phyloP scores from a whole-genome alignment of 2,797 vertebrate genomes.

The Rhinatrema bivittatum region DNA sequence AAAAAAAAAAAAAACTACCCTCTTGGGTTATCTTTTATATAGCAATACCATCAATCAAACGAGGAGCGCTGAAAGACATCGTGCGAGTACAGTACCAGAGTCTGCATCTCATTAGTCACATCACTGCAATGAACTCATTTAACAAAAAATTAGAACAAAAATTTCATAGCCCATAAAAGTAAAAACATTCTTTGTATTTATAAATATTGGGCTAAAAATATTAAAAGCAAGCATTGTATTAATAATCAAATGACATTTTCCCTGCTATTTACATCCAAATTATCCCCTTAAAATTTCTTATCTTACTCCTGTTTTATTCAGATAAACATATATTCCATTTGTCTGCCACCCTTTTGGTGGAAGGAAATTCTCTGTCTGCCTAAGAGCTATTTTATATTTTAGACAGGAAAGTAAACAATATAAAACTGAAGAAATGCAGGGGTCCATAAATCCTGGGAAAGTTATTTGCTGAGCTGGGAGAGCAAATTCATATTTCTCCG shows the following conservation, averaged over 20 bases:
- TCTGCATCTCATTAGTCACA: constrained; percentile 20
- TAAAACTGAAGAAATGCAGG: constrained; percentile 38
- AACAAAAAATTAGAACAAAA: too few species aligned
- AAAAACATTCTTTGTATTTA: constrained; percentile 18
- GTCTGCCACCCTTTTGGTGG: constrained; percentile 11
- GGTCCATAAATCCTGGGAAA: constrained; percentile 35
- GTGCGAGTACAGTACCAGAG: constrained; percentile 18
- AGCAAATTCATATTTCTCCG: constrained; percentile 33
- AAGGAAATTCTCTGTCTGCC: constrained; percentile 23
- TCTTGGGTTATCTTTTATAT: too few species aligned
- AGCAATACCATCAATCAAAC: too few species aligned
- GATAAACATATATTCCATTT: too few species aligned
- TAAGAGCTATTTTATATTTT: constrained; percentile 27
- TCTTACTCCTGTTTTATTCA: too few species aligned
- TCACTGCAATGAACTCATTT: constrained; percentile 26
- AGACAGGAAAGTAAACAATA: constrained; percentile 40
- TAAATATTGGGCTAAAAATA: constrained; percentile 20
- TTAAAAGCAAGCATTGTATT: constrained; percentile 21
- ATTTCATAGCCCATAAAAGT: constrained; percentile 16
- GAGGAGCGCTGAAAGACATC: too few species aligned
- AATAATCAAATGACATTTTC: constrained; percentile 20
- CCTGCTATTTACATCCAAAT: constrained; percentile 9
- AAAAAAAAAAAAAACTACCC: constrained; percentile 18
- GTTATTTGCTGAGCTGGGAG: constrained; percentile 35
- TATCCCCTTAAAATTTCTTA: constrained; percentile 13